Evolutionary conservation across 2,797 vertebrate genomes (phyloP).

Genomic region (Odontamblyopus rebecca): DNA sequence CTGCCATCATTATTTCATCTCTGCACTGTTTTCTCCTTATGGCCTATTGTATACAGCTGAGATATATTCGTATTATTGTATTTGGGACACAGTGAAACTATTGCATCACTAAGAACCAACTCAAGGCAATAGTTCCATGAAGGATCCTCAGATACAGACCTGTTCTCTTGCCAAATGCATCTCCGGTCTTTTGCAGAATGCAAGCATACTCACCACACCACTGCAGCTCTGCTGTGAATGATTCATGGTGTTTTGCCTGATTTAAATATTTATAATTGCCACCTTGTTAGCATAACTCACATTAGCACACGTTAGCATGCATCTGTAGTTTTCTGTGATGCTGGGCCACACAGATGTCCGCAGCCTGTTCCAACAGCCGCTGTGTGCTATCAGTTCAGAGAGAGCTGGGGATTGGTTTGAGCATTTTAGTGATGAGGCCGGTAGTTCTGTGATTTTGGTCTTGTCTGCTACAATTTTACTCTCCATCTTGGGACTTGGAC

Average conservation of each 20-base stretch:
- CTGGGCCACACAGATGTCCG: conserved; percentile 3
- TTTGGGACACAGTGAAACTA: too few species aligned
- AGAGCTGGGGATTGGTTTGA: conserved; percentile 6
- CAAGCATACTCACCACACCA: neutral
- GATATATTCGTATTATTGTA: too few species aligned
- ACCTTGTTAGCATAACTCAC: conserved; percentile 10
- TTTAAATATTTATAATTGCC: conserved; percentile 14
- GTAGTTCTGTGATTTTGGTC: neutral
- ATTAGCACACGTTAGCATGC: conserved; percentile 12
- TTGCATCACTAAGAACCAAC: neutral
- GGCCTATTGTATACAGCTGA: too few species aligned
- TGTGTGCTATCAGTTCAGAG: neutral
- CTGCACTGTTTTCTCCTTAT: too few species aligned
- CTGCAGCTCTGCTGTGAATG: neutral
- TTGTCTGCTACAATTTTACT: neutral
- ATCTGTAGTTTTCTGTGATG: conserved; percentile 9
- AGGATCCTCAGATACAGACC: too few species aligned
- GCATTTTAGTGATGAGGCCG: neutral
- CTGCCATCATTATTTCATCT: too few species aligned
- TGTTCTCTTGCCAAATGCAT: neutral
- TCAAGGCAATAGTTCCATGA: neutral
- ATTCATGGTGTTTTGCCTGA: conserved; percentile 13
- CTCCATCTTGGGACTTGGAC: neutral
- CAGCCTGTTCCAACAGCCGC: conserved; percentile 6
- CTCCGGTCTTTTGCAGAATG: neutral